Base-by-base conservation (phyloP, 2,113 vertebrate genomes). In the Chionodraco myersi region DNA sequence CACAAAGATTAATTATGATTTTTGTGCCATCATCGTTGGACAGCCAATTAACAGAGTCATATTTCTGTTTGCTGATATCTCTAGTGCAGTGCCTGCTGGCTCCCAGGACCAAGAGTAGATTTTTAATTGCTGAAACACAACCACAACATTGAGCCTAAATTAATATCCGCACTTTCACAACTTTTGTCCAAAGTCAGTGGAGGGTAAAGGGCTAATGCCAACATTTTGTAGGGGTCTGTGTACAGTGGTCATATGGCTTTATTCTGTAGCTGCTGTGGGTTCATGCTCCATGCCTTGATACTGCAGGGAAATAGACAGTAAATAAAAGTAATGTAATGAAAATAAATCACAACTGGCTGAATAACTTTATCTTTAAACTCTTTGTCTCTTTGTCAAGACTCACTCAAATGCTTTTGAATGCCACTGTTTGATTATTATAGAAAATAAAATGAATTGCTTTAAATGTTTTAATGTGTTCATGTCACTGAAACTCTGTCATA, bases 91-190 rank as follows among this genome's bases (percentile, higher is more conserved):
- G 66, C 75, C 45, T 51, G 76, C 60, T 61, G 71, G 44, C 70
- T 66, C 77, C 63, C 56, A 79, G 44, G 58, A 44, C 58, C 79
- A 51, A 45, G 54, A 69, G 79, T 73, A 60, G 75, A 64, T 85
- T 86, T 41, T 88, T 87, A 90, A 88, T 90, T 90, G 88, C 77
- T 77, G n/a, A 72, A 71, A 72, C 47, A 72, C 63, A 87, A 79
- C 66, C 69, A 63, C 61, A 86, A 75, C 49, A 79, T 48, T n/a
- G 65, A 61, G 63, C 14, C 23, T 68, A 63, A 75, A 90, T 87
- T 85, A 85, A 86, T 87, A 82, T 70, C 53, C 75, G 52, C 61
- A 71, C 51, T 83, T 58, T 84, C 63, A 30, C 59, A 79, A 80
- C 78, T 68, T 83, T 65, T 41, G 74, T 62, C 62, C 56, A 58